These are phyloP conservation scores for Heterodera filipjevi DNA, from an alignment of 2,888 invertebrate species.

Conservation along the genomic window DNA sequence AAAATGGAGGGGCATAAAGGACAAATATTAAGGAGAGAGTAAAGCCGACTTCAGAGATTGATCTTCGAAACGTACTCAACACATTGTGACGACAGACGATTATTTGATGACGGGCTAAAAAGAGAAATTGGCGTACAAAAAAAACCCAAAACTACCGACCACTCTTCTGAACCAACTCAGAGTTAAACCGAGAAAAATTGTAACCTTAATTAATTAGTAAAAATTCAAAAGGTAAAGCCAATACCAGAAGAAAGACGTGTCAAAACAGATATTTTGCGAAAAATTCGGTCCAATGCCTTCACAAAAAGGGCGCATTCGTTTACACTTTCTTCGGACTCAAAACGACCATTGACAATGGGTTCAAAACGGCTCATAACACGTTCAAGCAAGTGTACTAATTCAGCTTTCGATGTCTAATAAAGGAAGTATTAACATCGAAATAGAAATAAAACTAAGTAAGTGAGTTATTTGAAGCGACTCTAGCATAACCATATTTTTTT, in stretches of 20 bases:
- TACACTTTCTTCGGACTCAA: conserved; percentile 46
- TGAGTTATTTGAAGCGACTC: no score
- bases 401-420: conserved; percentile 32
- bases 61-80: conserved; percentile 41
- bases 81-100: conserved; percentile 49
- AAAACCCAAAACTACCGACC: conserved; percentile 17
- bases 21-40: neutral
- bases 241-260: conserved; percentile 43
- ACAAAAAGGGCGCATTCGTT: conserved; percentile 60
- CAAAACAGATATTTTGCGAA: conserved; percentile 55
- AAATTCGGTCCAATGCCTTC: conserved; percentile 63
- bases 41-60: conserved; percentile 43
- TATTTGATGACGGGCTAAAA: conserved; percentile 51
- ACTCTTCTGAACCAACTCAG: conserved; percentile 49
- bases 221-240: neutral
- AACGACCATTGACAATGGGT: conserved; percentile 38
- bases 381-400: conserved; percentile 35
- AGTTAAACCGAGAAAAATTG: conserved; percentile 50
- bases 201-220: conserved; percentile 41
- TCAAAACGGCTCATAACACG: conserved; percentile 40
- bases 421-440: no score
- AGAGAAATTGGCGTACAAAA: neutral
- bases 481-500: no score
- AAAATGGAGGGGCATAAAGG: neutral
- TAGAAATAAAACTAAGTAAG: no score